Percentiles rank a stretch among this genome's conserved stretches.
Evolutionary conservation across 92 coral and sea anemone genomes (phyloP).

Genomic region (Siderastrea radians): DNA sequence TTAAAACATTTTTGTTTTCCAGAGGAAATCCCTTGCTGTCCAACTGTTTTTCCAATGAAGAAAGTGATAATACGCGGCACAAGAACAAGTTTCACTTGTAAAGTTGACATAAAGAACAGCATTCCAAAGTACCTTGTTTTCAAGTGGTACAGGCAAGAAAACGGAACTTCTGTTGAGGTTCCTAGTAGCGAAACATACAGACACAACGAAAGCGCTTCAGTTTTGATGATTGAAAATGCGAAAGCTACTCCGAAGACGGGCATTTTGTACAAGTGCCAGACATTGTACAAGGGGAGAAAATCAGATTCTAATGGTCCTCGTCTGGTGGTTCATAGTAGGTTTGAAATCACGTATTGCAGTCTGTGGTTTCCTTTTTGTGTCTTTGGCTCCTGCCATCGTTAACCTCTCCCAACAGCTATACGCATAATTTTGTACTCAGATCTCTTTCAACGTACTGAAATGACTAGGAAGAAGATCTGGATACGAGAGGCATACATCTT

Average conservation of each 20-base stretch:
- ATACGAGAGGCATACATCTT: no score
- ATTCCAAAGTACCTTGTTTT: slow-evolving; percentile 16
- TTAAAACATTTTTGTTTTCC: not conserved
- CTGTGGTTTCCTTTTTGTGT: no score
- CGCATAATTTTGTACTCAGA: no score
- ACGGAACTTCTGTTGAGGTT: not conserved
- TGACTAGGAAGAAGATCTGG: no score
- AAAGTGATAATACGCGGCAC: not conserved
- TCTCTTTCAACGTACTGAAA: no score
- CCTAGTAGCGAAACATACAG: slow-evolving; percentile 5
- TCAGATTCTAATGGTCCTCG: not conserved
- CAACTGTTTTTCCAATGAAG: not conserved
- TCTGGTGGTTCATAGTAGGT: slow-evolving; percentile 14
- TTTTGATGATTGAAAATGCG: slow-evolving; percentile 33
- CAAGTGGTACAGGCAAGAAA: slow-evolving; percentile 46
- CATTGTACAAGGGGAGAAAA: not conserved
- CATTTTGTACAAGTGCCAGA: slow-evolving; percentile 1
- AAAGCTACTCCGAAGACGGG: not conserved
- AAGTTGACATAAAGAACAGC: not conserved
- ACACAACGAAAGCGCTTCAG: not conserved
- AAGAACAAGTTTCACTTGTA: slow-evolving; percentile 13
- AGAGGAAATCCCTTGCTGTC: slow-evolving; percentile 30
- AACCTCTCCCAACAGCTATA: no score
- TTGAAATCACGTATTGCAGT: not conserved
- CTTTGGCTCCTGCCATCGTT: no score